phyloP scores from a whole-genome alignment of 1,140 invertebrate species.

The Tetranychus cinnabarinus region DNA sequence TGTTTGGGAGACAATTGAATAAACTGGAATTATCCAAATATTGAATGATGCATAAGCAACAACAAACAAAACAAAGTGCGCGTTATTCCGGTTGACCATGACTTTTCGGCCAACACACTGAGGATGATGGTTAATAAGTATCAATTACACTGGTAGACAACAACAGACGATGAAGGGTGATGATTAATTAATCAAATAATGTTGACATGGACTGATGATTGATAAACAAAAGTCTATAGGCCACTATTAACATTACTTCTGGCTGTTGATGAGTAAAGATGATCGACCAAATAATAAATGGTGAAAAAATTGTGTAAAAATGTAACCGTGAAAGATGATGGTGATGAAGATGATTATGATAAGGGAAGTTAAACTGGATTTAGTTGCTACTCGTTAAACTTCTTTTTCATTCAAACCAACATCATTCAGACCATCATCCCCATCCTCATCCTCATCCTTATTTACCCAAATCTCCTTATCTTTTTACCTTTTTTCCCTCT shows the following conservation, averaged over 20 bases:
- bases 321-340: not conserved
- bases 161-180: not conserved
- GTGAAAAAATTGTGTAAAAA: no score
- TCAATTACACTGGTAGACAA: not conserved
- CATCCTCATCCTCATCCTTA: not conserved
- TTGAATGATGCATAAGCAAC: not conserved
- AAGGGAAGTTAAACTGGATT: not conserved
- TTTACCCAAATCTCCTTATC: not conserved
- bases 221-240: no score
- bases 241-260: no score
- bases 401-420: not conserved
- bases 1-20: not conserved
- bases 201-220: no score
- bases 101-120: not conserved
- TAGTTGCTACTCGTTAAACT: not conserved
- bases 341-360: not conserved
- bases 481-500: not conserved
- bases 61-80: not conserved
- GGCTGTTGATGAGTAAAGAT: no score
- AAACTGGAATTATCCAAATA: not conserved
- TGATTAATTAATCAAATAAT: not conserved
- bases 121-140: not conserved
- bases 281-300: no score
- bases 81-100: not conserved
- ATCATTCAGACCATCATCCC: not conserved